phyloP scores from a whole-genome alignment of 1,140 invertebrate species.

The Bactericera cockerelli region DNA sequence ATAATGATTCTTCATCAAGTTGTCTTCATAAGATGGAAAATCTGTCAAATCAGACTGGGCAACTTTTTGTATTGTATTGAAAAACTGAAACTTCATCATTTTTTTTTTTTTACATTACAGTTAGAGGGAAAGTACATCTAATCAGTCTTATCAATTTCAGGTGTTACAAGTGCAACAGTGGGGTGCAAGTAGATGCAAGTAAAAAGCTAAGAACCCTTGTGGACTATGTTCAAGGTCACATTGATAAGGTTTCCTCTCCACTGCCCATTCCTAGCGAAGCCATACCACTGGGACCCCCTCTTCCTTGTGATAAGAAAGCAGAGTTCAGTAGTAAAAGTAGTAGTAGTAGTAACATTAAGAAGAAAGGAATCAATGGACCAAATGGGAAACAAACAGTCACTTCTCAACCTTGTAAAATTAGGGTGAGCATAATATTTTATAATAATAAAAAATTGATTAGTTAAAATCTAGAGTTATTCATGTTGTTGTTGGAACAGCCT shows the following conservation, averaged over 20 bases:
- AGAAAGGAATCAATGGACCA: slow-evolving; percentile 8
- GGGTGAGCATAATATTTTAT: too few relatives aligned
- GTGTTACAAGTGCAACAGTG: slow-evolving; percentile 20
- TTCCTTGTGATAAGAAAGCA: slow-evolving; percentile 1
- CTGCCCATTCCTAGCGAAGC: slow-evolving; percentile 20
- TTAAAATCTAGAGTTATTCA: too few relatives aligned
- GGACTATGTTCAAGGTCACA: not conserved
- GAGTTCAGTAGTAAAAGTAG: slow-evolving; percentile 14
- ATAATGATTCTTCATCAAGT: too few relatives aligned
- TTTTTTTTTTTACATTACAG: too few relatives aligned
- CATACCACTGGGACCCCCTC: slow-evolving; percentile 13
- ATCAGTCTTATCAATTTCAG: slow-evolving; percentile 24
- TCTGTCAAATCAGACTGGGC: too few relatives aligned
- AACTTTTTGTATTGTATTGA: too few relatives aligned
- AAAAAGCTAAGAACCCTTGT: slow-evolving; percentile 47
- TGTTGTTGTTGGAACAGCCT: too few relatives aligned
- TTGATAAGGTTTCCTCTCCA: not conserved
- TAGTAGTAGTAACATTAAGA: slow-evolving; percentile 6
- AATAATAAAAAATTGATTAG: slow-evolving; percentile 18
- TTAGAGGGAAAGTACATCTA: too few relatives aligned
- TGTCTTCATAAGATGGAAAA: too few relatives aligned
- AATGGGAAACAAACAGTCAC: slow-evolving; percentile 12
- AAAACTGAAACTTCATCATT: too few relatives aligned
- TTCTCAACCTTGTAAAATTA: slow-evolving; percentile 17
- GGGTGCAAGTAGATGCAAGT: slow-evolving; percentile 24